phyloP scores from a whole-genome alignment of 2,888 invertebrate genomes.

The Drosophila lacicola region DNA sequence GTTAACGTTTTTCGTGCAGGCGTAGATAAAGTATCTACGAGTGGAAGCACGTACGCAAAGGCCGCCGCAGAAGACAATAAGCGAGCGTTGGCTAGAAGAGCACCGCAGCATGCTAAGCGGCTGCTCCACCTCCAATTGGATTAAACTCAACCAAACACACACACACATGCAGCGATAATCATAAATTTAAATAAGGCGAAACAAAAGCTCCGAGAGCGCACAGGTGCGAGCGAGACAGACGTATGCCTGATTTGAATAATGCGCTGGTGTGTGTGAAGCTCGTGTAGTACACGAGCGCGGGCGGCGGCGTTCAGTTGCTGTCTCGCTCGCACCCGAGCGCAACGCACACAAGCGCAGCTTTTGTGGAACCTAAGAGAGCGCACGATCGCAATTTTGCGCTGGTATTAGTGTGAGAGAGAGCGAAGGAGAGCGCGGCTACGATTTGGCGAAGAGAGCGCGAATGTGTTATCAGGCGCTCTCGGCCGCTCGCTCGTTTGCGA shows the following conservation, averaged over 20 bases:
- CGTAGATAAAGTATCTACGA: constrained; percentile 44
- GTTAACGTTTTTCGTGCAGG: constrained; percentile 40
- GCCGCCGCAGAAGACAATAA: constrained; percentile 22
- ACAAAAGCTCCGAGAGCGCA: constrained; percentile 9
- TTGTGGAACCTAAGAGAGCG: constrained; percentile 76
- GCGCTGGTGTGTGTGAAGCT: constrained; percentile 30
- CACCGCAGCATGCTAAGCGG: constrained; percentile 55
- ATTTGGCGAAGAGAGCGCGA: constrained; percentile 44
- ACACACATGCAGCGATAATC: constrained; percentile 56
- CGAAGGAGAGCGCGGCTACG: background rate
- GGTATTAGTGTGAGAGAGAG: constrained; percentile 14
- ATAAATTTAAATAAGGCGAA: constrained; percentile 75
- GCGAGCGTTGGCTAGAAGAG: constrained; percentile 56
- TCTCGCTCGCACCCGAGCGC: constrained; percentile 54
- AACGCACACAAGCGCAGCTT: constrained; percentile 52
- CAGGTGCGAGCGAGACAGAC: constrained; percentile 46
- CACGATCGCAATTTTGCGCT: constrained; percentile 11
- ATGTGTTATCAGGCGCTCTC: constrained; percentile 12
- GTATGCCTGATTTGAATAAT: constrained; percentile 66
- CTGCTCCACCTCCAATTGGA: constrained; percentile 79
- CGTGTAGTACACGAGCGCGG: constrained; percentile 7
- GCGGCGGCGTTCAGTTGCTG: constrained; percentile 38
- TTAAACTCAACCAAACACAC: constrained; percentile 47
- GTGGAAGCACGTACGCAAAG: constrained; percentile 33
- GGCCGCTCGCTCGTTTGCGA: constrained; percentile 28